Evolutionary conservation across 1,140 invertebrate species (phyloP).

Genomic region (Callitettix versicolor): DNA sequence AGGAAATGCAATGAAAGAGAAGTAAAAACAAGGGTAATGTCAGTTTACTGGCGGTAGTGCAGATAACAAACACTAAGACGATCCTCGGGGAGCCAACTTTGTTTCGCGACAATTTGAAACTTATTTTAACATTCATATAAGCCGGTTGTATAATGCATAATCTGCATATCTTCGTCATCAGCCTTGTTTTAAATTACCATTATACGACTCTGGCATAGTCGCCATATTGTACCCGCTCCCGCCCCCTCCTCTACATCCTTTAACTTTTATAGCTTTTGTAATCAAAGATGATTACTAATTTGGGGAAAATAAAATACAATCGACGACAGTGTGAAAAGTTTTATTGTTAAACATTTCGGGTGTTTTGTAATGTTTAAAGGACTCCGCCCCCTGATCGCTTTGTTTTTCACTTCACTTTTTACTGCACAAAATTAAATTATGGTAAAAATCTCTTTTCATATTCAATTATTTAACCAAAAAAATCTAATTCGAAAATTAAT

Average conservation of each 20-base stretch:
- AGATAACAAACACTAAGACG: not conserved
- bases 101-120: conserved; percentile 10
- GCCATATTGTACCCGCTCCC: not conserved
- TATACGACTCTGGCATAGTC: conserved; percentile 2
- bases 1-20: not conserved
- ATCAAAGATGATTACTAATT: no score
- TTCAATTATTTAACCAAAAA: no score
- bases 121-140: conserved; percentile 18
- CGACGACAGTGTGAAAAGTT: no score
- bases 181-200: conserved; percentile 15
- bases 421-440: no score
- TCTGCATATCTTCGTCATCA: conserved; percentile 14
- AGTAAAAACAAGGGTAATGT: not conserved
- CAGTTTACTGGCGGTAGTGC: not conserved
- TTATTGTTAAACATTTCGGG: no score
- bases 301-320: not conserved
- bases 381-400: no score
- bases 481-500: no score
- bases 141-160: conserved; percentile 10
- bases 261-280: not conserved
- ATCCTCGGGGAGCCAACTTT: conserved; percentile 4
- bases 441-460: no score
- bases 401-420: no score
- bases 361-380: no score
- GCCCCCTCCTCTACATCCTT: not conserved